Evolutionary conservation across 2,888 invertebrate species (phyloP), one percentile per base, ranked within the genome.

Genomic region (Eustalomyia histrio): DNA sequence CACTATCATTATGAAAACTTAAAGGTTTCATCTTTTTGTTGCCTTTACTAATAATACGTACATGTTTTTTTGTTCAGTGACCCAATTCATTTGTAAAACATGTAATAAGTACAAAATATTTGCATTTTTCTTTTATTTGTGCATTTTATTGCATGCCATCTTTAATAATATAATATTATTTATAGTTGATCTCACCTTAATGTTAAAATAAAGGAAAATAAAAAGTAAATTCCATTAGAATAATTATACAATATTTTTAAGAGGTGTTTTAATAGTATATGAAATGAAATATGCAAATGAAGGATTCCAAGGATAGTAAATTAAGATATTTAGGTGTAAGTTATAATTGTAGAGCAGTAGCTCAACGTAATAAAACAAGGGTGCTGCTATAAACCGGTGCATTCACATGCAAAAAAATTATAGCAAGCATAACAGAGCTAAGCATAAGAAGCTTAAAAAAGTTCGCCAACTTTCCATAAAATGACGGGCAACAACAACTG

Each of bases 141-240:
- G 29, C 64, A 52, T 52, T 47, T 29, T 57, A 39, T 73, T 55
- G 72, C 78, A 63, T 79, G 78, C 33, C 72, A 73, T 73, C 55
- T 55, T 35, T 80, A 73, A 76, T 80, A 69, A 80, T 73, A 80
- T 69, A 39, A 69, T 64, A 74, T 76, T 73, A 73, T 76, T 73
- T 55, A 17, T 24, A 74, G 75, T 24, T 64, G 33, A 64, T 58
- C 63, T 75, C 64, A 65, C 65, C 69, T 65, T 75, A 75, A 76
- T 52, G 4, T 33, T 43, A 61, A 58, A n/a, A 21, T 14, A 78
- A 43, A 65, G 16, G 24, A 6, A 7, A 33, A 52, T 52, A n/a
- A 8, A 50, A 43, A 33, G 50, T 12, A 64, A 69, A 64, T 69
- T 43, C 58, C 58, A 79, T 79, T 79, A 79, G 17, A 74, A 10